phyloP scores from a whole-genome alignment of 1,140 invertebrate species.

The Aricia agestis region DNA sequence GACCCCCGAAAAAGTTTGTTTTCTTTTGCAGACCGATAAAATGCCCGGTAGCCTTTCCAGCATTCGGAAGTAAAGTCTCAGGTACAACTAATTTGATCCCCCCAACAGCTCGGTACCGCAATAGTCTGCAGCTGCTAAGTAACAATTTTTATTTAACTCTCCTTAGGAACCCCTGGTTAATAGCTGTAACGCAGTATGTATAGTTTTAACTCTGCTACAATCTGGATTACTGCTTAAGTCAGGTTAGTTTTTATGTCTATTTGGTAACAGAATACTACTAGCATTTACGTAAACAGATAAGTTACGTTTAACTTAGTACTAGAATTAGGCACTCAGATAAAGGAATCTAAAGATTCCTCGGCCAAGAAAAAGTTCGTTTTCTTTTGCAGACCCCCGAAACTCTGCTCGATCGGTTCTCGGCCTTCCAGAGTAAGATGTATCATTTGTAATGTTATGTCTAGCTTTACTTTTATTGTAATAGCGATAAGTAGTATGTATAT shows the following conservation, averaged over 20 bases:
- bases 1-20: background rate
- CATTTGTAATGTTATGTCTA: conserved; percentile 3
- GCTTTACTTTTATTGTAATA: background rate
- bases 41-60: background rate
- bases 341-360: background rate
- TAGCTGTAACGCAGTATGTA: background rate
- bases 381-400: background rate
- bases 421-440: background rate
- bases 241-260: conserved; percentile 3
- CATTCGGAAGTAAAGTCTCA: background rate
- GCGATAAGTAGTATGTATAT: background rate
- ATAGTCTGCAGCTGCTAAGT: background rate
- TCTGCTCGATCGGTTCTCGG: background rate
- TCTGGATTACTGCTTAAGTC: background rate
- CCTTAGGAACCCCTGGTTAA: background rate
- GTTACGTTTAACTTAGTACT: background rate
- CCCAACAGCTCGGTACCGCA: background rate
- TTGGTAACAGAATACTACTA: background rate
- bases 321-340: background rate
- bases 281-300: background rate
- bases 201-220: background rate
- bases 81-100: background rate
- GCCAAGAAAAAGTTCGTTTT: background rate
- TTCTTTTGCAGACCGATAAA: background rate
- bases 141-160: background rate